phyloP scores from a whole-genome alignment of 2,888 invertebrate species.

The Philhelius pedissequus region DNA sequence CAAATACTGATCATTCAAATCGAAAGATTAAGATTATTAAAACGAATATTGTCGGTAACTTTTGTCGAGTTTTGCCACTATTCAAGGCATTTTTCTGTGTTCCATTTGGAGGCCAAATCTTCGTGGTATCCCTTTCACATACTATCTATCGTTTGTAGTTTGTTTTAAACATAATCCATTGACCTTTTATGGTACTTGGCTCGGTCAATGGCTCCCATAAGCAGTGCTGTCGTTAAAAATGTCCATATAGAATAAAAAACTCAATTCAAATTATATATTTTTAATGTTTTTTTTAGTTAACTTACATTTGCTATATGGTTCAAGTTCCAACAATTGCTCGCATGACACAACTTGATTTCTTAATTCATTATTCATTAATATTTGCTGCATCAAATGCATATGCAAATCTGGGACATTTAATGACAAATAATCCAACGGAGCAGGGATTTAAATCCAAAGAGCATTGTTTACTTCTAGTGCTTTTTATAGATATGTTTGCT shows the following conservation, averaged over 20 bases:
- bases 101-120: constrained; percentile 85
- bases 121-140: constrained; percentile 86
- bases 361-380: constrained; percentile 82
- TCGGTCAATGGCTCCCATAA: constrained; percentile 88
- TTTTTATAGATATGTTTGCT: constrained; percentile 44
- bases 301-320: constrained; percentile 95
- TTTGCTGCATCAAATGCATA: constrained; percentile 80
- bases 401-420: constrained; percentile 79
- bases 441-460: constrained; percentile 56
- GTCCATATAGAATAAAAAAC: constrained; percentile 85
- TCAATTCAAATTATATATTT: neutral
- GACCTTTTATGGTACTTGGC: constrained; percentile 82
- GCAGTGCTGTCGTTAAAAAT: constrained; percentile 87
- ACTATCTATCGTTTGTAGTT: constrained; percentile 84
- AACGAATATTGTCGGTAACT: constrained; percentile 76
- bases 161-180: constrained; percentile 82
- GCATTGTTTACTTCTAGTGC: constrained; percentile 70
- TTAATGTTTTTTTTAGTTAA: neutral
- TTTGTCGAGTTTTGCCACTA: constrained; percentile 76
- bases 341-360: constrained; percentile 87
- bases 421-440: constrained; percentile 72
- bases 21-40: constrained; percentile 80
- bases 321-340: constrained; percentile 88
- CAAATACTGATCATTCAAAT: constrained; percentile 84
- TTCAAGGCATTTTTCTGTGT: constrained; percentile 80